Base-by-base conservation (phyloP, 2,888 invertebrate genomes). In the Hemithea aestivaria region DNA sequence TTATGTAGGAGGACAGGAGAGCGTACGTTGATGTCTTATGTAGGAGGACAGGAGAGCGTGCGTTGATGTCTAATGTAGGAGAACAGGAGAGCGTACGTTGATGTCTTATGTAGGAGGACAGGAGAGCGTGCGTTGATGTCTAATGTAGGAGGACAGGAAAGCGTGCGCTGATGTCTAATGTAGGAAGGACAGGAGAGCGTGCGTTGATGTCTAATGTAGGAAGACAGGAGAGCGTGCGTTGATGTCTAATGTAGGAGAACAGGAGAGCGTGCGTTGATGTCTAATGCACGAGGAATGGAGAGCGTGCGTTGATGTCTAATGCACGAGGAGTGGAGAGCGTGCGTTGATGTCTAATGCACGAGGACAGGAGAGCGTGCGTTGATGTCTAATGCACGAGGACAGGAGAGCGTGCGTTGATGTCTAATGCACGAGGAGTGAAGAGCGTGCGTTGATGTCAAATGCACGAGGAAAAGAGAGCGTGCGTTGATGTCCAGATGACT, bases 231-330 rank as follows among this genome's bases (percentile, higher is more conserved):
- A 7, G 7, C 5, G 26, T 30, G 26, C 33, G 28, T 39, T 38
- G 12, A 39, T 8, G 9, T 38, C 20, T 38, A 30, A 26, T 35
- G 10, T 23, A 28, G 7, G 7, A 9, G 7, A 20, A 22, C 8
- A 2, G 5, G 16, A 5, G 16, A 16, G 5, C 16, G 16, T 5
- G 5, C 16, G 9, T 4, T 21, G 4, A 6, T 6, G 10, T 7
- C 20, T 7, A 28, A 28, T 20, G 20, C 20, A 20, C 8, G 2
- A 28, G 2, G 6, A 29, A 2, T 3, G 20, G 1, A 21, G 7
- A 27, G 10, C 2, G 12, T 7, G 34, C 35, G 27, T 35, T 35
- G 28, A 24, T 22, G 27, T 16, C 24, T 31, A 33, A 29, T 25
- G 24, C 10, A 26, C 12, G 27, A 24, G 6, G 11, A 28, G 28